Percentiles rank a stretch among this genome's conserved stretches.
phyloP scores from a whole-genome alignment of 1,140 invertebrate genomes.

The Hylaeus anthracinus region DNA sequence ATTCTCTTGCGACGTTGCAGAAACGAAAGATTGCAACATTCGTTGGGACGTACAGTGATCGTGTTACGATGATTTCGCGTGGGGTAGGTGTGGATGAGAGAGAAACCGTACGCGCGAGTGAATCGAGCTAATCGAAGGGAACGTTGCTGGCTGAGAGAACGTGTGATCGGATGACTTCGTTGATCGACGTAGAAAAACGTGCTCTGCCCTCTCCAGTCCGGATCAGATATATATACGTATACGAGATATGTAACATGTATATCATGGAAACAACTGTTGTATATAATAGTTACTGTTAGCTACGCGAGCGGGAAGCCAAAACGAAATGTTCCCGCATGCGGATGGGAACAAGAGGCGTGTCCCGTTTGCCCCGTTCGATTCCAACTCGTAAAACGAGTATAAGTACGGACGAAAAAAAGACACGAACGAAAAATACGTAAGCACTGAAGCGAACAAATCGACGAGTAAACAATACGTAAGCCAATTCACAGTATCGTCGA shows the following conservation, averaged over 20 bases:
- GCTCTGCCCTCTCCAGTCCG: constrained; percentile 75
- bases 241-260: background rate
- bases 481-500: constrained; percentile 62
- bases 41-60: constrained; percentile 4
- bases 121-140: constrained; percentile 7
- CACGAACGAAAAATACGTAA: constrained; percentile 57
- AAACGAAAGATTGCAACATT: no score
- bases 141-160: constrained; percentile 21
- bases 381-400: constrained; percentile 42
- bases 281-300: constrained; percentile 32
- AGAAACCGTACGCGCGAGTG: constrained; percentile 6
- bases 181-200: constrained; percentile 60
- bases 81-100: constrained; percentile 30
- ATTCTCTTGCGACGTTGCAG: no score
- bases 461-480: constrained; percentile 58
- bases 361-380: constrained; percentile 65
- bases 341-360: constrained; percentile 64
- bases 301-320: constrained; percentile 51
- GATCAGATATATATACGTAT: constrained; percentile 53
- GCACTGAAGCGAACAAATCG: constrained; percentile 65
- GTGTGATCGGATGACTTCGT: constrained; percentile 54
- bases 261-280: background rate
- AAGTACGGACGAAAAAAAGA: constrained; percentile 4
- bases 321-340: constrained; percentile 12
- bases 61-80: constrained; percentile 4